Conservation (phyloP, 2,888 invertebrate species). For the Agrypnus murinus region DNA sequence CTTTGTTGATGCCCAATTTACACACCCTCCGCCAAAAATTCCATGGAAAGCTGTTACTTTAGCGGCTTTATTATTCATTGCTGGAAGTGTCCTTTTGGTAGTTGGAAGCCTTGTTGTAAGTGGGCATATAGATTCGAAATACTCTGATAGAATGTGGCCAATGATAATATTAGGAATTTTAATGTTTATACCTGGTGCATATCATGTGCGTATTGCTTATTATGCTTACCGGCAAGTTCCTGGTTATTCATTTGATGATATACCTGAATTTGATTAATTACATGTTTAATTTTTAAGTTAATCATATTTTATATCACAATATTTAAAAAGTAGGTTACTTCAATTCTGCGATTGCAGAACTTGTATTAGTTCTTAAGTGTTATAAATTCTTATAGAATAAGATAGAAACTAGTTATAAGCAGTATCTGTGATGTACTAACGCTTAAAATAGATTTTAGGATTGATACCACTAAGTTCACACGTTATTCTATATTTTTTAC, state of each 20-base stretch:
- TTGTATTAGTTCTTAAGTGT: too few species aligned
- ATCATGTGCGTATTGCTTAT: constrained; percentile 91
- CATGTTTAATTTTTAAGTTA: constrained; percentile 1
- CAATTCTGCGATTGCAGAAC: too few species aligned
- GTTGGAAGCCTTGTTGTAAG: constrained; percentile 82
- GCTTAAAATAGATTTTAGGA: too few species aligned
- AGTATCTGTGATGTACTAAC: too few species aligned
- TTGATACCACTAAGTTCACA: too few species aligned
- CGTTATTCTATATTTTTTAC: too few species aligned
- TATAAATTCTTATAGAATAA: too few species aligned
- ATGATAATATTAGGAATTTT: constrained; percentile 89
- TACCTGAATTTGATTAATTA: constrained; percentile 89
- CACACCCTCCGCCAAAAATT: constrained; percentile 79
- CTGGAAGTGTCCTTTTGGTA: constrained; percentile 79
- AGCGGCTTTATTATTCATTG: constrained; percentile 83
- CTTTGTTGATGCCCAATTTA: constrained; percentile 82
- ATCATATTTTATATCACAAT: too few species aligned
- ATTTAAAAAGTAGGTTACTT: too few species aligned
- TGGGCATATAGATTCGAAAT: constrained; percentile 88
- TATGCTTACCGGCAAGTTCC: constrained; percentile 89
- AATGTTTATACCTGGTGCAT: constrained; percentile 94
- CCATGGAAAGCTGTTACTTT: constrained; percentile 90
- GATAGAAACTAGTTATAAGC: too few species aligned
- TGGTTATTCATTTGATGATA: constrained; percentile 91
- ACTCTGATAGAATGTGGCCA: constrained; percentile 92